Conservation (phyloP, 2,797 vertebrate species). For the Loris lydekkerianus region DNA sequence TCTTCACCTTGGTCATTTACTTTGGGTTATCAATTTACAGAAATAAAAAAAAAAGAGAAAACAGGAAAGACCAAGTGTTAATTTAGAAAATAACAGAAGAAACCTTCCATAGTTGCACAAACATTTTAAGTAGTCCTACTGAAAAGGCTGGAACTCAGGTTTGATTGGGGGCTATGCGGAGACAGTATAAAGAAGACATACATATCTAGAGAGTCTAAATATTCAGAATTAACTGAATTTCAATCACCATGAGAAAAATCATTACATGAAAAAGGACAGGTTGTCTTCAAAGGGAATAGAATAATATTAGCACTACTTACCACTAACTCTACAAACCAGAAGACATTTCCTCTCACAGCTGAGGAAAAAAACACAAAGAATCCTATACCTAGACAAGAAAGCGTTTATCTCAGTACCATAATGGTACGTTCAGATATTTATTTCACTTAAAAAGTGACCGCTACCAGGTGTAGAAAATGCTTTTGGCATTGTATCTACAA, state of each 20-base stretch:
- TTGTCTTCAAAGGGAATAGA: not conserved
- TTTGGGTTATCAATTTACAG: not conserved
- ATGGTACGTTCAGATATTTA: not conserved
- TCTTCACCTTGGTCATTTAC: too few relatives aligned
- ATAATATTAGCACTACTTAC: not conserved
- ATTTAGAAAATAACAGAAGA: not conserved
- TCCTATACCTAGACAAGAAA: not conserved
- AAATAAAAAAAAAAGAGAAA: not conserved
- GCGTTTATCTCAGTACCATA: not conserved
- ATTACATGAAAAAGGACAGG: not conserved
- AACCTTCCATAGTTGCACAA: not conserved
- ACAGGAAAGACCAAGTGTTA: not conserved
- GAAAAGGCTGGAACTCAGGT: not conserved
- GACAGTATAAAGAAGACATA: not conserved
- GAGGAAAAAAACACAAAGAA: not conserved
- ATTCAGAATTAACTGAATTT: slow-evolving; percentile 23
- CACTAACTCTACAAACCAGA: not conserved
- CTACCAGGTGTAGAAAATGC: too few relatives aligned
- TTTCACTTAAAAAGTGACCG: not conserved
- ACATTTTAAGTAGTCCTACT: not conserved
- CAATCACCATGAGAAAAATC: slow-evolving; percentile 35
- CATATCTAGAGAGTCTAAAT: not conserved
- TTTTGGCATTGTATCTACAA: not conserved
- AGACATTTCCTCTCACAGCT: not conserved
- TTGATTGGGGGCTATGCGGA: not conserved